A percentile compares a stretch with the other conserved stretches of the same genome.
Conservation (phyloP, 2,888 invertebrate species). For the Caenorhabditis zanzibari region DNA sequence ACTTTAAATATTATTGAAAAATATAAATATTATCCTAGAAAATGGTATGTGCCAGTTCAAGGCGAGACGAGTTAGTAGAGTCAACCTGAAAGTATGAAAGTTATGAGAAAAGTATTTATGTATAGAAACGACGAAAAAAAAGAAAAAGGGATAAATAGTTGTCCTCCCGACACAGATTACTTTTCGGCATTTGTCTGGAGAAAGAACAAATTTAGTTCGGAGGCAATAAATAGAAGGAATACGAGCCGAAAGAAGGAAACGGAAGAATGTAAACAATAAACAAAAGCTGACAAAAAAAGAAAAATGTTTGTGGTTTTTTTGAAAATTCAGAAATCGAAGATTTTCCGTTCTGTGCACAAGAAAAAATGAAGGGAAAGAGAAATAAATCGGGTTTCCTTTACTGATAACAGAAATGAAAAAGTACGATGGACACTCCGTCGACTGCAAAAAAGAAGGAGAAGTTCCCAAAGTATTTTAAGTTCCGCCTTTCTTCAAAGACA, state of each 20-base stretch:
- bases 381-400: constrained; percentile 7
- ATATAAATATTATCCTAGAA: constrained; percentile 50
- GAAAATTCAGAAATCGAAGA: neutral
- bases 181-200: constrained; percentile 31
- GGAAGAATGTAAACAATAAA: constrained; percentile 54
- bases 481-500: constrained; percentile 34
- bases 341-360: constrained; percentile 21
- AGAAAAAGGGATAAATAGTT: constrained; percentile 15
- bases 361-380: constrained; percentile 20
- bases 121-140: neutral
- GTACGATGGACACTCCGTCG: constrained; percentile 6
- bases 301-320: constrained; percentile 4
- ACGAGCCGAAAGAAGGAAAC: constrained; percentile 30
- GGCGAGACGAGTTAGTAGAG: constrained; percentile 13
- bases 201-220: constrained; percentile 31
- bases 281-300: constrained; percentile 19
- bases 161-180: constrained; percentile 21
- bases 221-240: neutral
- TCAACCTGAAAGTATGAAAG: constrained; percentile 35
- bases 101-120: neutral
- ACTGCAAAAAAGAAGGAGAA: constrained; percentile 13
- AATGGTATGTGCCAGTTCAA: constrained; percentile 33
- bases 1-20: neutral
- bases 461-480: constrained; percentile 22
- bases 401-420: constrained; percentile 23